A percentile compares a stretch with the other conserved stretches of the same genome.
Conservation (phyloP, 2,113 vertebrate genomes). For the Plotosus lineatus region DNA sequence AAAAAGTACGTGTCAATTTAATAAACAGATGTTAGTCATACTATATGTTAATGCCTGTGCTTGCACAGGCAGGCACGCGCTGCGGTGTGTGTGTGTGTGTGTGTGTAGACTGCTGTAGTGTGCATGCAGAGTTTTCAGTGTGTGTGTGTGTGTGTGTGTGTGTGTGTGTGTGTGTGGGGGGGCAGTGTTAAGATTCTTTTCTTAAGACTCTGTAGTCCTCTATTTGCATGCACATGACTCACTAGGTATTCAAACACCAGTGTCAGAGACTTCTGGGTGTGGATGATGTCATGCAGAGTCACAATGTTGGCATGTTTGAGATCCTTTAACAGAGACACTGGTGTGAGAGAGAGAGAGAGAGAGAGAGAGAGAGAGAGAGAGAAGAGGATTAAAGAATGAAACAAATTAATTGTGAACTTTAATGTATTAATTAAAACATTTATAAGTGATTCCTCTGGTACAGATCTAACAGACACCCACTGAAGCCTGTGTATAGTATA, state of each 20-base stretch:
- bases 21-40: background rate
- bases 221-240: slow-evolving; percentile 47
- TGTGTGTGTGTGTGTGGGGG: background rate
- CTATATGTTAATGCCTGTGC: background rate
- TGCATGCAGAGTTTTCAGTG: no score
- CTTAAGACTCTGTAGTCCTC: background rate
- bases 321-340: slow-evolving; percentile 78
- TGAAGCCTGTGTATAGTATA: no score
- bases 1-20: background rate
- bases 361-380: background rate
- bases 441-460: no score
- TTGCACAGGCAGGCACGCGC: no score
- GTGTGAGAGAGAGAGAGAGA: background rate
- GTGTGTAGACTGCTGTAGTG: no score
- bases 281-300: slow-evolving; percentile 79
- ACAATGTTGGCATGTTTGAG: slow-evolving; percentile 80
- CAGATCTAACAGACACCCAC: no score
- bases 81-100: background rate
- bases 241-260: slow-evolving; percentile 80
- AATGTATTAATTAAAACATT: no score
- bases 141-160: background rate
- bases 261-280: slow-evolving; percentile 79
- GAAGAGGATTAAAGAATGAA: background rate
- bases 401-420: background rate
- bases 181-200: no score